phyloP scores from a whole-genome alignment of 2,113 vertebrate genomes.

The Triplophysa siluroides region DNA sequence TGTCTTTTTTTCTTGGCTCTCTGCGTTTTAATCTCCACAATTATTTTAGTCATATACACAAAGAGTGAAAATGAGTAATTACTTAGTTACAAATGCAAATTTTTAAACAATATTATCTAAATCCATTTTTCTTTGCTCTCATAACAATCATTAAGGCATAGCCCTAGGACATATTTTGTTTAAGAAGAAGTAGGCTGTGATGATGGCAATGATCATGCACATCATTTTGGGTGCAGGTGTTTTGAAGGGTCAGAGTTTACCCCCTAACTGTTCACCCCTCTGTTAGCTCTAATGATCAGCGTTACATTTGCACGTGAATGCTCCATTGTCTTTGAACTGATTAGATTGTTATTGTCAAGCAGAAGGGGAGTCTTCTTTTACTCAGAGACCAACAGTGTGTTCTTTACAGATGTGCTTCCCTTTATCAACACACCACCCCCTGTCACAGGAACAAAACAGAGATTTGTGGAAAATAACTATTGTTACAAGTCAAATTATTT shows the following conservation, averaged over 20 bases:
- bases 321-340: constrained; percentile 67
- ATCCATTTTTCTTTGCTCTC: neutral
- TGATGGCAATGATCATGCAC: constrained; percentile 7
- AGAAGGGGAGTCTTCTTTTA: constrained; percentile 55
- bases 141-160: constrained; percentile 18
- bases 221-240: constrained; percentile 40
- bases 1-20: neutral
- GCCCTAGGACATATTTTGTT: constrained; percentile 25
- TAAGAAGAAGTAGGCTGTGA: constrained; percentile 5
- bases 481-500: constrained; percentile 4
- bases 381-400: constrained; percentile 67
- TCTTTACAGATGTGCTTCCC: constrained; percentile 69
- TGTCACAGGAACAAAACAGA: constrained; percentile 66
- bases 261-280: constrained; percentile 27
- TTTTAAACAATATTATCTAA: constrained; percentile 26
- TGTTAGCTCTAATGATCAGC: constrained; percentile 49
- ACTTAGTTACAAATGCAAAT: constrained; percentile 10
- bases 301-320: constrained; percentile 74
- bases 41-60: neutral
- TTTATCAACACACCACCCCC: constrained; percentile 68
- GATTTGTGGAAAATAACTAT: constrained; percentile 55
- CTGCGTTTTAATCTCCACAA: neutral
- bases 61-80: neutral
- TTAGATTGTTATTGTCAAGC: constrained; percentile 76
- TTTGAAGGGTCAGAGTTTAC: constrained; percentile 32